A percentile compares a stretch with the other conserved stretches of the same genome.
Evolutionary conservation across 2,888 invertebrate genomes (phyloP).

Genomic region (Ypsolopha scabrella): DNA sequence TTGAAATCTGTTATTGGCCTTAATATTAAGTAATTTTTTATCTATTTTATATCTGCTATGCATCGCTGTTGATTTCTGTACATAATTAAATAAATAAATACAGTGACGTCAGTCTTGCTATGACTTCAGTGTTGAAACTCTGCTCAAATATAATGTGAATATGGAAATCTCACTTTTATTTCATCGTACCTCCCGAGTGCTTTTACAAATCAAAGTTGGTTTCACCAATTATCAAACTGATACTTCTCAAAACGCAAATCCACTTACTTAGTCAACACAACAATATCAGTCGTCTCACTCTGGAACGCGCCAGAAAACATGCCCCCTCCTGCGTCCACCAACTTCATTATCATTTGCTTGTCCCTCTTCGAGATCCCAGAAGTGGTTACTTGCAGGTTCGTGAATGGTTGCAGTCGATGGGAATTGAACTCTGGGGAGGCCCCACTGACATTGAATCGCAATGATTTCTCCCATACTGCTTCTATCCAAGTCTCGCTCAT

Average conservation of each 20-base stretch:
- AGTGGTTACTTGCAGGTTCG: slow-evolving; percentile 81
- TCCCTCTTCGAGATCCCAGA: slow-evolving; percentile 78
- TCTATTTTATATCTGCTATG: too few relatives aligned
- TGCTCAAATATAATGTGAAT: too few relatives aligned
- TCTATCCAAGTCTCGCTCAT: slow-evolving; percentile 85
- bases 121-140: too few relatives aligned
- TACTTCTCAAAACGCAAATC: background rate
- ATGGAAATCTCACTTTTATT: too few relatives aligned
- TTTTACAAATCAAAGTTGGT: too few relatives aligned
- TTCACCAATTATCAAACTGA: too few relatives aligned
- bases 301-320: slow-evolving; percentile 64
- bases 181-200: too few relatives aligned
- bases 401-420: slow-evolving; percentile 76
- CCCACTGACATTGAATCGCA: slow-evolving; percentile 71
- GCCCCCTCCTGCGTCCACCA: slow-evolving; percentile 82
- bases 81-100: too few relatives aligned
- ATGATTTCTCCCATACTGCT: slow-evolving; percentile 82
- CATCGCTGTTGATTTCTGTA: too few relatives aligned
- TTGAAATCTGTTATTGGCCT: too few relatives aligned
- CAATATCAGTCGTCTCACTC: slow-evolving; percentile 65
- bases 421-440: slow-evolving; percentile 73
- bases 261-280: slow-evolving; percentile 68
- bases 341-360: slow-evolving; percentile 73
- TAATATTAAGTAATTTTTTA: too few relatives aligned
- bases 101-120: too few relatives aligned